phyloP scores from a whole-genome alignment of 1,140 invertebrate genomes.

The Pseudomyrmex concolor region DNA sequence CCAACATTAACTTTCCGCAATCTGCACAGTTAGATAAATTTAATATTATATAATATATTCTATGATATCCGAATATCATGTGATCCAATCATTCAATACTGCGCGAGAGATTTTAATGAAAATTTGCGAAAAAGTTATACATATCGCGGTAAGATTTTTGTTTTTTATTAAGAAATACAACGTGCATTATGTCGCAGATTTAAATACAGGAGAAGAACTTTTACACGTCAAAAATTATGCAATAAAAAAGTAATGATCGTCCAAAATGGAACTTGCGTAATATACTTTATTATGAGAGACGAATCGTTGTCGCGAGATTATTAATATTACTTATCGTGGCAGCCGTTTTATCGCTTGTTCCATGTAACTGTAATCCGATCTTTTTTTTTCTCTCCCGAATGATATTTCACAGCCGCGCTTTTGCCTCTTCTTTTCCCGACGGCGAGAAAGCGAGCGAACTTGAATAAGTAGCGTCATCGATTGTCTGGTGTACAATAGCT shows the following conservation, averaged over 20 bases:
- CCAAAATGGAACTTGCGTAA: not conserved
- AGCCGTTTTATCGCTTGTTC: constrained; percentile 22
- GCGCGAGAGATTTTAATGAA: not conserved
- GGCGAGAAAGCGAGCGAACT: constrained; percentile 48
- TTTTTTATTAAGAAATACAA: not conserved
- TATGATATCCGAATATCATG: constrained; percentile 41
- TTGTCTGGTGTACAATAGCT: constrained; percentile 59
- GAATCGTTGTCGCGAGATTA: constrained; percentile 20
- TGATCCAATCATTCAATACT: not conserved
- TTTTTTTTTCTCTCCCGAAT: constrained; percentile 16
- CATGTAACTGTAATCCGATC: not conserved
- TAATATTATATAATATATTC: constrained; percentile 1
- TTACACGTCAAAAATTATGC: not conserved
- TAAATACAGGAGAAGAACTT: not conserved
- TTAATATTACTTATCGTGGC: constrained; percentile 51
- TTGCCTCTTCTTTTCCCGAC: constrained; percentile 10
- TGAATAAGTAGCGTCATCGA: constrained; percentile 64
- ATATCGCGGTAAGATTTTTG: no score
- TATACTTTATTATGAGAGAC: constrained; percentile 2
- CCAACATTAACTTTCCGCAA: constrained; percentile 39
- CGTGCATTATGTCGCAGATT: not conserved
- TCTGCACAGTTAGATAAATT: constrained; percentile 45
- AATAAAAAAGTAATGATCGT: not conserved
- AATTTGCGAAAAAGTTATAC: not conserved
- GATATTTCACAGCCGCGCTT: constrained; percentile 44